Percentiles rank a stretch among this genome's conserved stretches.
Conservation (phyloP, 2,888 invertebrate genomes). For the Lasioglossum morio region DNA sequence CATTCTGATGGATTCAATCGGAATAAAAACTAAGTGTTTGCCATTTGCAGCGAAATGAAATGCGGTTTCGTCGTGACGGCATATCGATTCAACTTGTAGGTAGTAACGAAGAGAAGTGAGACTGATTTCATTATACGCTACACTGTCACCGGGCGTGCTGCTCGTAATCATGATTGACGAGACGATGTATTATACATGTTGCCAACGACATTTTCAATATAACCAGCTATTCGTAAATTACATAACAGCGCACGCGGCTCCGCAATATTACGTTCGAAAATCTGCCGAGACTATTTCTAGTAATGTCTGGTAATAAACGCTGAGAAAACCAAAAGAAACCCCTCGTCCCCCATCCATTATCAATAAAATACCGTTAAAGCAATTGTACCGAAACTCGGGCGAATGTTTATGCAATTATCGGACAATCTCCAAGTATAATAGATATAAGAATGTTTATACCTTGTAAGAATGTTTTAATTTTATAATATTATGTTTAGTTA, state of each 20-base stretch:
- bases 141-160: constrained; percentile 55
- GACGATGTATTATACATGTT: constrained; percentile 66
- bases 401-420: not conserved
- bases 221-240: constrained; percentile 51
- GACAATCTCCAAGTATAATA: not conserved
- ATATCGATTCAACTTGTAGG: constrained; percentile 42
- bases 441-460: too few relatives aligned
- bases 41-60: constrained; percentile 36
- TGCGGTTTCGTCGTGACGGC: constrained; percentile 40
- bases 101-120: constrained; percentile 48
- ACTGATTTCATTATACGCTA: constrained; percentile 65
- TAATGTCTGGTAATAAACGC: not conserved
- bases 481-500: too few relatives aligned
- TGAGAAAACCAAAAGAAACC: not conserved
- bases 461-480: too few relatives aligned
- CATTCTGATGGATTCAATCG: too few relatives aligned
- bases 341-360: not conserved
- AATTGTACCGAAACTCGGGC: not conserved
- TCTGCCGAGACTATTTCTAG: not conserved
- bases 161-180: constrained; percentile 72
- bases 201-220: constrained; percentile 49
- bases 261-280: not conserved
- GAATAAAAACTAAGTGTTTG: constrained; percentile 23
- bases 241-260: constrained; percentile 13
- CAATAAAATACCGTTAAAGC: not conserved